Percentiles rank a stretch among this genome's conserved stretches.
phyloP scores from a whole-genome alignment of 2,113 vertebrate genomes.

The Aegithalos caudatus region DNA sequence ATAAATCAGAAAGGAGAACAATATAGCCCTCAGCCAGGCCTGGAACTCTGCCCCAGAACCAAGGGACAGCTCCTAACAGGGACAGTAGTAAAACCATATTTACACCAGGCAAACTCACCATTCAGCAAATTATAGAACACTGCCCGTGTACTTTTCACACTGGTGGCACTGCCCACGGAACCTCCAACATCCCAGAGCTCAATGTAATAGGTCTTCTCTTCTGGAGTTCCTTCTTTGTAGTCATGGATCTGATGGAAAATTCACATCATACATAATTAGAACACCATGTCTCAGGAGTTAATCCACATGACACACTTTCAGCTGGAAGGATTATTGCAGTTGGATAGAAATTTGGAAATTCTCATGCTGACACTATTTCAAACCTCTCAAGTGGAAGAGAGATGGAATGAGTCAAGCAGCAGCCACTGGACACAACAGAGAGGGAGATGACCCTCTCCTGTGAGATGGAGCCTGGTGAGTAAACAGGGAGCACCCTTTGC shows the following conservation, averaged over 20 bases:
- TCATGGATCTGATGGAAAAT: slow-evolving; percentile 86
- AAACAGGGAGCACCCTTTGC: background rate
- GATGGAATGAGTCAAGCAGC: background rate
- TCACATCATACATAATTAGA: background rate
- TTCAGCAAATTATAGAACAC: slow-evolving; percentile 98
- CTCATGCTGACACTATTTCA: background rate
- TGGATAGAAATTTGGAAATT: background rate
- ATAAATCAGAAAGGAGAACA: background rate
- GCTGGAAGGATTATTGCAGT: background rate
- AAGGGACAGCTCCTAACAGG: background rate
- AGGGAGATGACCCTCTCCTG: background rate
- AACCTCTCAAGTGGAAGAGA: background rate
- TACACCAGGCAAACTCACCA: slow-evolving; percentile 70
- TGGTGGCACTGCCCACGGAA: slow-evolving; percentile 91
- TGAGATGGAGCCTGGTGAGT: background rate
- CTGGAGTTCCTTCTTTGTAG: slow-evolving; percentile 96
- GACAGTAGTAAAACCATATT: background rate
- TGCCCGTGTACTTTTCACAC: slow-evolving; percentile 93
- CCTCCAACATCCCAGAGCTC: slow-evolving; percentile 98
- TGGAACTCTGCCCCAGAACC: background rate
- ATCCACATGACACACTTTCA: background rate
- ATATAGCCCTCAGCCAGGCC: background rate
- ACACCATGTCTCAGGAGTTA: background rate
- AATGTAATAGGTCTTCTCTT: slow-evolving; percentile 95
- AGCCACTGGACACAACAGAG: background rate